phyloP scores from a whole-genome alignment of 2,113 vertebrate species.

The Grammomys surdaster region DNA sequence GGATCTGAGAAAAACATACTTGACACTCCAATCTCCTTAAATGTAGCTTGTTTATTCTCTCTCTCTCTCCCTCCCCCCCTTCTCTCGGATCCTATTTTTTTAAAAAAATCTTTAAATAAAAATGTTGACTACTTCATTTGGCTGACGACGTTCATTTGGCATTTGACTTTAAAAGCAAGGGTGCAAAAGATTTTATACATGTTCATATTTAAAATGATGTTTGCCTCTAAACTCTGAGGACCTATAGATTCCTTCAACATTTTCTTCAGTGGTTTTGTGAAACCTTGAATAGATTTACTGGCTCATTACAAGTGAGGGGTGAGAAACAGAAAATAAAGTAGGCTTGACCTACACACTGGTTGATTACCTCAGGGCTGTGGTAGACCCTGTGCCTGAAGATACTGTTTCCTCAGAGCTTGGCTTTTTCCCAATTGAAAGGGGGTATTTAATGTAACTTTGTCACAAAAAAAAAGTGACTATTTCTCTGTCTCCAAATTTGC shows the following conservation, averaged over 20 bases:
- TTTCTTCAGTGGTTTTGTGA: conserved; percentile 54
- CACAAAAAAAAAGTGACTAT: not conserved
- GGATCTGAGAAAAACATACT: not conserved
- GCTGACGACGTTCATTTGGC: not conserved
- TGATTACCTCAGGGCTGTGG: not conserved
- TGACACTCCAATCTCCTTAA: conserved; percentile 12
- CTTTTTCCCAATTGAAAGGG: conserved; percentile 36
- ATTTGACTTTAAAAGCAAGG: conserved; percentile 51
- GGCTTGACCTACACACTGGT: conserved; percentile 4
- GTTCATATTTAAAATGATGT: not conserved
- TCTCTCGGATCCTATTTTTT: not conserved
- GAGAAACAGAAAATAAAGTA: not conserved
- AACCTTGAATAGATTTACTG: conserved; percentile 30
- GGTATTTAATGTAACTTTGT: conserved; percentile 31
- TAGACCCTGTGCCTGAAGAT: not conserved
- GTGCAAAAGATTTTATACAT: conserved; percentile 6
- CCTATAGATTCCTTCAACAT: conserved; percentile 1
- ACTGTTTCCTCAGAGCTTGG: not conserved
- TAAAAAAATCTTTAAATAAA: conserved; percentile 57
- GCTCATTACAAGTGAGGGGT: not conserved
- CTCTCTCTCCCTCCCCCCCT: no score
- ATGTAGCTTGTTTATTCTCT: not conserved
- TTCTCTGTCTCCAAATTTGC: not conserved
- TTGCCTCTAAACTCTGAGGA: conserved; percentile 18
- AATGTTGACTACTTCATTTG: not conserved